Evolutionary conservation across 1,140 invertebrate genomes (phyloP).

Genomic region (Cydia fagiglandana): DNA sequence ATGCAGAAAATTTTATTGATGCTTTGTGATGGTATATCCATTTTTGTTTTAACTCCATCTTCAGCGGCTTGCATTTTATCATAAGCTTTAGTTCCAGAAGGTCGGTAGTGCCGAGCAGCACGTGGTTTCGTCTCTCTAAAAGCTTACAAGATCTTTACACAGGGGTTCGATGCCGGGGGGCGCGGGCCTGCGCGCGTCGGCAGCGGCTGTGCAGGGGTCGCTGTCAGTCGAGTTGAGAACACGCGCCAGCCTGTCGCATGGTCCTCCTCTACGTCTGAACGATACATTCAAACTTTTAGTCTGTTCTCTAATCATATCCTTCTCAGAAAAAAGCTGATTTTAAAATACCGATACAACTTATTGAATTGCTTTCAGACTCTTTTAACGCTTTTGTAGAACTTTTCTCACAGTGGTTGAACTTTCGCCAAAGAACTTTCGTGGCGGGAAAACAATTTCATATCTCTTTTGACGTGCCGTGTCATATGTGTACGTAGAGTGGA

Average conservation of each 20-base stretch:
- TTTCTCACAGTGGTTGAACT: slow-evolving; percentile 4
- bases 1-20: slow-evolving; percentile 1
- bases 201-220: slow-evolving; percentile 75
- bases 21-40: not conserved
- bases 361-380: slow-evolving; percentile 10
- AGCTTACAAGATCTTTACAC: slow-evolving; percentile 60
- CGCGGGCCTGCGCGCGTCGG: slow-evolving; percentile 78
- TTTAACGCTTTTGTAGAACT: slow-evolving; percentile 9
- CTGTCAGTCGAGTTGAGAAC: slow-evolving; percentile 73
- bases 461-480: slow-evolving; percentile 77
- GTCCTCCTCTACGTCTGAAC: slow-evolving; percentile 46
- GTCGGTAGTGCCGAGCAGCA: not conserved
- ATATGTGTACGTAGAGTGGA: slow-evolving; percentile 77
- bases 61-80: not conserved
- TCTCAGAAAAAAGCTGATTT: slow-evolving; percentile 42
- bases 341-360: slow-evolving; percentile 26
- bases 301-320: slow-evolving; percentile 60
- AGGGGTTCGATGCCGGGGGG: slow-evolving; percentile 77
- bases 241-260: slow-evolving; percentile 59
- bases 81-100: slow-evolving; percentile 5
- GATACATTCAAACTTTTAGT: slow-evolving; percentile 67
- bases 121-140: slow-evolving; percentile 47
- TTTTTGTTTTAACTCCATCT: not conserved
- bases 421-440: slow-evolving; percentile 52
- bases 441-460: slow-evolving; percentile 78